A percentile compares a stretch with the other conserved stretches of the same genome.
These are phyloP conservation scores for Lasioglossum albipes DNA, from an alignment of 1,140 invertebrate species.

Conservation along the genomic window DNA sequence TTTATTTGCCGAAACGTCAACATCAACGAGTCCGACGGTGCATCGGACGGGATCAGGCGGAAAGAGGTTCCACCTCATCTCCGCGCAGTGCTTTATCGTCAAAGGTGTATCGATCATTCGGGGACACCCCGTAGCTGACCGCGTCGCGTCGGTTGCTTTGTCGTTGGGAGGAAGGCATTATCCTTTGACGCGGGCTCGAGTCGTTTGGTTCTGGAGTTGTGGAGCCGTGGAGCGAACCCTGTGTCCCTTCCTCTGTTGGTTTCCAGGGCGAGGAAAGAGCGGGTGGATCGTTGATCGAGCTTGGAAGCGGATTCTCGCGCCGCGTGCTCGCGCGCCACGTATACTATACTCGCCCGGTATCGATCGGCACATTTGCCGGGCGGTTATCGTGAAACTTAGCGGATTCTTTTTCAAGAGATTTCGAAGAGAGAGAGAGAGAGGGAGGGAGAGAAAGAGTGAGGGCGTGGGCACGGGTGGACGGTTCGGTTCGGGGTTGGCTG, in stretches of 20 bases:
- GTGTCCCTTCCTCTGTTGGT: no score
- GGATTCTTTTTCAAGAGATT: conserved; percentile 60
- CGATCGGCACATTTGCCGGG: conserved; percentile 45
- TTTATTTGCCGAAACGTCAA: no score
- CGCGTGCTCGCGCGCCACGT: conserved; percentile 15
- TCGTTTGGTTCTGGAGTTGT: no score
- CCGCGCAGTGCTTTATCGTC: no score
- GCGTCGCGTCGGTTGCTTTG: conserved; percentile 3
- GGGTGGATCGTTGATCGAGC: conserved; percentile 43
- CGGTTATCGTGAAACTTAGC: conserved; percentile 55
- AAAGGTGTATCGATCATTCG: no score
- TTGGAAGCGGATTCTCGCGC: conserved; percentile 45
- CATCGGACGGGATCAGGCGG: no score
- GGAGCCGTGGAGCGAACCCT: no score
- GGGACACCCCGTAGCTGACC: no score
- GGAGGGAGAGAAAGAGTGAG: not conserved
- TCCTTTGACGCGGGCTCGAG: conserved; percentile 27
- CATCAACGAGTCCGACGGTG: no score
- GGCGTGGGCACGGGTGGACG: not conserved
- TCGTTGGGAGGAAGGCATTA: conserved; percentile 34
- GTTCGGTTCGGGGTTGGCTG: not conserved
- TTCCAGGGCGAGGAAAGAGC: no score
- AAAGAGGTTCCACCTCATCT: no score
- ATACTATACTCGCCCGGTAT: conserved; percentile 39
- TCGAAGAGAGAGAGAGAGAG: conserved; percentile 4